phyloP scores from a whole-genome alignment of 1,140 invertebrate genomes.

The Drosophila obscura region DNA sequence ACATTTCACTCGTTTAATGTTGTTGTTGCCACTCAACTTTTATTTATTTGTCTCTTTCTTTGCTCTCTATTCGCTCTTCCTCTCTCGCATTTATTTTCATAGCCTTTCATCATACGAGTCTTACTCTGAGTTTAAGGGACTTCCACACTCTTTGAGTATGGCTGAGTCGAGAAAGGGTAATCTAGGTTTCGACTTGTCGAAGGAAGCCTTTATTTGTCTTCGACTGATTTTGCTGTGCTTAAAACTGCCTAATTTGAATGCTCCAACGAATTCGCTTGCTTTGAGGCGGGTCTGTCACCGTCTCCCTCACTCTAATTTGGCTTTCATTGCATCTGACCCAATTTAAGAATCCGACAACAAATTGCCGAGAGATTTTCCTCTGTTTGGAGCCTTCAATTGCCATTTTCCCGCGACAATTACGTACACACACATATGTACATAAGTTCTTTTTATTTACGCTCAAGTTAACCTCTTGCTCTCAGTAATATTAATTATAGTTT shows the following conservation, averaged over 20 bases:
- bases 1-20: conserved; percentile 9
- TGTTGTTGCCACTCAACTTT: conserved; percentile 25
- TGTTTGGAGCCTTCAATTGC: conserved; percentile 39
- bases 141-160: too few species aligned
- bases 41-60: conserved; percentile 41
- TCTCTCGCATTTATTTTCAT: not conserved
- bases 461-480: conserved; percentile 35
- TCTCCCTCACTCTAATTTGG: not conserved
- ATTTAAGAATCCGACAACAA: conserved; percentile 29
- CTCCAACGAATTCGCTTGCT: conserved; percentile 21
- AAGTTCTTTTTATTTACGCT: conserved; percentile 1
- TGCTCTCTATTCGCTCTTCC: not conserved
- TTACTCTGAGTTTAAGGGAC: too few species aligned
- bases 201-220: not conserved
- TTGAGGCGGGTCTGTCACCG: conserved; percentile 11
- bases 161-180: too few species aligned
- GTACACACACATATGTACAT: not conserved
- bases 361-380: conserved; percentile 27
- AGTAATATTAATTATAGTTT: conserved; percentile 53
- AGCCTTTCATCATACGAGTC: not conserved
- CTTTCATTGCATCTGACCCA: conserved; percentile 45
- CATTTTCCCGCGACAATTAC: conserved; percentile 45
- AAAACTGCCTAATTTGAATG: conserved; percentile 32
- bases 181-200: too few species aligned
- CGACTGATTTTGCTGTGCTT: not conserved